Base-by-base conservation (phyloP, 2,888 invertebrate species). In the Keiferia lycopersicella region DNA sequence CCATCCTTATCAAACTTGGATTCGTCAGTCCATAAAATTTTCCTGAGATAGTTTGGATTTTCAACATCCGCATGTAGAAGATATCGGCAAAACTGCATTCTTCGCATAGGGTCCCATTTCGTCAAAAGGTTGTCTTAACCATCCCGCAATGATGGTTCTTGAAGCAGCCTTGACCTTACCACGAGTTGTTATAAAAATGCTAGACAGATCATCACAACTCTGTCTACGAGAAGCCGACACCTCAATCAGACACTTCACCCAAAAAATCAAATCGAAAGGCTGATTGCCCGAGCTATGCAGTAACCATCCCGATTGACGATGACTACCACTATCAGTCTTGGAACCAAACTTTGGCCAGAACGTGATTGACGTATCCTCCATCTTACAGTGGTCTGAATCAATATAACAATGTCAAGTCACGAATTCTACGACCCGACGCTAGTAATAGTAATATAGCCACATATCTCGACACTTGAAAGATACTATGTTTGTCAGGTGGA, bases 1-100 rank as follows among this genome's bases (percentile, higher is more conserved):
- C 73, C 69, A 14, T 73, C 71, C 61, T 66, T 60, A 51, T 68
- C 66, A 65, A 70, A 71, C 53, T 72, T 69, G 4, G 71, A 68
- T 16, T 68, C 71, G 50, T 68, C 68, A n/a, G 71, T 71, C 67
- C 71, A 71, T 26, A 69, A 61, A n/a, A 68, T 71, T 1, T 57
- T 67, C 20, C 45, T 38, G 53, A 67, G 57, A 68, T 69, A 66
- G 7, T 0, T 59, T 1, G 0, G 0, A 41, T 59, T 39, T 39
- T 59, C 59, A 8, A 39, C 20, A 12, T 59, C 59, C 18, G 59
- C 12, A 59, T 59, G 16, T 0, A 59, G 59, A 39, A 59, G 11
- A 14, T 30, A n/a, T 6, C 56, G 30, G n/a, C 56, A 22, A 16
- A 51, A 51, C 18, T 51, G 20, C 50, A 50, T 18, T 11, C 50